Base-by-base conservation (phyloP, 1,140 invertebrate species). In the Drosophila punjabiensis region DNA sequence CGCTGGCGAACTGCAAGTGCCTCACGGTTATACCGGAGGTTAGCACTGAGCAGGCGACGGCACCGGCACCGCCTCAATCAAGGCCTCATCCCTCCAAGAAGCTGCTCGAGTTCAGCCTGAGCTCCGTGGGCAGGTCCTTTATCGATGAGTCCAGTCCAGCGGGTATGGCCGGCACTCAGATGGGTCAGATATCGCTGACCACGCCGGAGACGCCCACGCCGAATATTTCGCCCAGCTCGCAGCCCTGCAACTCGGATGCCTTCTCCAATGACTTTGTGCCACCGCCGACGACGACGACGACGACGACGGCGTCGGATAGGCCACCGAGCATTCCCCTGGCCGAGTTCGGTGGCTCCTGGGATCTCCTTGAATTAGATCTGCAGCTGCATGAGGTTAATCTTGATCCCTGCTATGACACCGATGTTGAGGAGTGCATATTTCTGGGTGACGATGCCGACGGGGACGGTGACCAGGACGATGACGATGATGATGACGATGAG, bases 171-270 rank as follows among this genome's bases (percentile, higher is more conserved):
- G 80, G 52, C 1, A 18, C n/a, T 16, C 53, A 76, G 61, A 8
- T 37, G 2, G 77, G 81, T n/a, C 80, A 92, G 70, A 66, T 74
- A n/a, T 92, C 92, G 9, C 74, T 93, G 39, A 94, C 94, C 39
- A 95, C 95, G 11, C 95, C 95, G 9, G 95, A 95, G 76, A 95
- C 95, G 2, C 95, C 95, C 39, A 93, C 92, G 24, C 94, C 95
- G 18, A 95, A 95, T 79, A 93, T 95, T 5, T 95, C 95, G 9
- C 94, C 94, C 60, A 94, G 93, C 50, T 94, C 95, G 20, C 89
- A 93, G 79, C 53, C 59, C 9, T 79, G 88, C 53, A 83, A 90
- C 48, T 93, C 92, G 39, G 92, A 93, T 66, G 89, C 91, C 66
- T 93, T 93, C 61, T 93, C 92, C 62, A 93, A 93, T 73, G 92